Conservation (phyloP, 1,140 invertebrate genomes). For the Ditylenchus dipsaci region DNA sequence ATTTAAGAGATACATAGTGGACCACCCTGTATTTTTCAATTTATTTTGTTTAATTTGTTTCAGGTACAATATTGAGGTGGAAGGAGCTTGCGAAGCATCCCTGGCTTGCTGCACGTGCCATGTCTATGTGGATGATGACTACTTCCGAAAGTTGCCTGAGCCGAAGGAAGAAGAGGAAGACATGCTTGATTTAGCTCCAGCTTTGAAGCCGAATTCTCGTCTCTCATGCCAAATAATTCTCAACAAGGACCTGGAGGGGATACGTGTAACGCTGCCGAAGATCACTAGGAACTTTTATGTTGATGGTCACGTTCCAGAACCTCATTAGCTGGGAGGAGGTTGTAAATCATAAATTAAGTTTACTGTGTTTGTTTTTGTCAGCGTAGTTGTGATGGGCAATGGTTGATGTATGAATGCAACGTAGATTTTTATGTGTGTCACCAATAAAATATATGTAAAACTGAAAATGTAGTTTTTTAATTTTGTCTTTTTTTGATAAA, state of each 20-base stretch:
- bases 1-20: too few relatives aligned
- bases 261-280: constrained; percentile 77
- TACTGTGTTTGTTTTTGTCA: too few relatives aligned
- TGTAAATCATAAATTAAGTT: too few relatives aligned
- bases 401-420: too few relatives aligned
- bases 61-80: constrained; percentile 80
- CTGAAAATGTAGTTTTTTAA: too few relatives aligned
- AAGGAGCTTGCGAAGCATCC: constrained; percentile 95
- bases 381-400: too few relatives aligned
- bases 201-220: constrained; percentile 89
- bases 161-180: constrained; percentile 88
- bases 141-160: constrained; percentile 71
- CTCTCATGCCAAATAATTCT: constrained; percentile 92
- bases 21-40: too few relatives aligned
- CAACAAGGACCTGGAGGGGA: constrained; percentile 83
- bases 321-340: constrained; percentile 67
- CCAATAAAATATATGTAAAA: too few relatives aligned
- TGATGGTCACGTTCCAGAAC: constrained; percentile 86
- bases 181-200: constrained; percentile 89
- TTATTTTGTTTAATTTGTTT: constrained; percentile 15
- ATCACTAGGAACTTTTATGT: constrained; percentile 97
- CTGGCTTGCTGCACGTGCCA: constrained; percentile 96
- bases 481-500: too few relatives aligned
- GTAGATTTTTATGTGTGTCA: too few relatives aligned
- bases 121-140: constrained; percentile 80